phyloP scores from a whole-genome alignment of 2,113 vertebrate genomes.

The Nycticryphes semicollaris region DNA sequence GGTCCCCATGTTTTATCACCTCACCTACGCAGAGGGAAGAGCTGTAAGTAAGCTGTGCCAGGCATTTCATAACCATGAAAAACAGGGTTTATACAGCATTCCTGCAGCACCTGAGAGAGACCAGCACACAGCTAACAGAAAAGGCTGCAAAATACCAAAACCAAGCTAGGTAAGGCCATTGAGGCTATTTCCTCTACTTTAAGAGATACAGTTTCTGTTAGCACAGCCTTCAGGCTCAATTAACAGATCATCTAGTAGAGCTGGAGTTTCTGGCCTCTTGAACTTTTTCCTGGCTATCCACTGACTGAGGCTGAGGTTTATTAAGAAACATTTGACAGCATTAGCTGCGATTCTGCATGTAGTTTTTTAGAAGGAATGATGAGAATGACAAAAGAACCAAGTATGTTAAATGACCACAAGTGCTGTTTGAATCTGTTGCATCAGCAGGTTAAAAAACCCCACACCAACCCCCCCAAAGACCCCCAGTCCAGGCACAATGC shows the following conservation, averaged over 20 bases:
- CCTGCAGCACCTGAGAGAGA: neutral
- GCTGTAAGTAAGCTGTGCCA: fast-evolving
- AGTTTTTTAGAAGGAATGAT: neutral
- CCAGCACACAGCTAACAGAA: fast-evolving
- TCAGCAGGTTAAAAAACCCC: neutral
- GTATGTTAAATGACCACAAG: neutral
- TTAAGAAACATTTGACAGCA: neutral
- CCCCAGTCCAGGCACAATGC: neutral
- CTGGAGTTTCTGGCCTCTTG: neutral
- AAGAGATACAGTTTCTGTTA: neutral
- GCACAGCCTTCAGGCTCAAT: neutral
- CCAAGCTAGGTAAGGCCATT: neutral
- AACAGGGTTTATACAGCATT: neutral
- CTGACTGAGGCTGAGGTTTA: neutral
- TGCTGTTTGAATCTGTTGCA: neutral
- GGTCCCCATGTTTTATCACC: conserved; percentile 86
- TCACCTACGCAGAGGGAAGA: conserved; percentile 76
- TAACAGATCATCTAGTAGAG: neutral
- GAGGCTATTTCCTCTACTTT: neutral
- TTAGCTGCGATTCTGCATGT: neutral
- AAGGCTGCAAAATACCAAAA: neutral
- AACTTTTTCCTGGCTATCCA: neutral
- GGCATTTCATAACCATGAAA: too few relatives aligned
- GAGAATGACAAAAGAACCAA: neutral
- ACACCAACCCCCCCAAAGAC: neutral